A percentile compares a stretch with the other conserved stretches of the same genome.
These are phyloP conservation scores for Anthoscopus minutus DNA, from an alignment of 2,113 vertebrate species.

Conservation along the genomic window DNA sequence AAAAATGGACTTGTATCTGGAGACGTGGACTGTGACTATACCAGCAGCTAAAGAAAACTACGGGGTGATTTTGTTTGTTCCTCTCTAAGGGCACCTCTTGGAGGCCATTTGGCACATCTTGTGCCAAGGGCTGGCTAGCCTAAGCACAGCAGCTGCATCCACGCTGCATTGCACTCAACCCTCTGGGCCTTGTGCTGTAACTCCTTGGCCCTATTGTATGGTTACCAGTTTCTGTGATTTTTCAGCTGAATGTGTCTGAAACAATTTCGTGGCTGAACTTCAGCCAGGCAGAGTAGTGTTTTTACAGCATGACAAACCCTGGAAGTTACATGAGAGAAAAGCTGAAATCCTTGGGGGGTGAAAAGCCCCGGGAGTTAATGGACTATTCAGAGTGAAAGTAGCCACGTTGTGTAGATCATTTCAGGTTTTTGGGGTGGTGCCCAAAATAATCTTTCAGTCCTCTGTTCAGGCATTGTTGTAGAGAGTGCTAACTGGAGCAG, in stretches of 20 bases:
- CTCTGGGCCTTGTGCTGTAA: background rate
- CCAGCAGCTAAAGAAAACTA: background rate
- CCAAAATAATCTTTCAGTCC: background rate
- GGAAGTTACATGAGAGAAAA: background rate
- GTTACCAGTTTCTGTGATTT: background rate
- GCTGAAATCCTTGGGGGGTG: background rate
- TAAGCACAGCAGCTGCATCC: background rate
- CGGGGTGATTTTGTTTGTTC: background rate
- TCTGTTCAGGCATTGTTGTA: background rate
- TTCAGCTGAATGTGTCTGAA: background rate
- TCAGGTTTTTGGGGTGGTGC: background rate
- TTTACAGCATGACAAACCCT: background rate
- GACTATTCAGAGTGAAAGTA: background rate
- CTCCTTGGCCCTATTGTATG: background rate
- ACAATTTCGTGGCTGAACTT: background rate
- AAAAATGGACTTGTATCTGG: background rate
- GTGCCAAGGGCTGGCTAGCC: background rate
- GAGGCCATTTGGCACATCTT: background rate
- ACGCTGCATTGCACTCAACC: rapidly evolving
- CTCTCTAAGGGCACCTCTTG: background rate
- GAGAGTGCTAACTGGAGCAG: background rate
- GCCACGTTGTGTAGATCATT: background rate
- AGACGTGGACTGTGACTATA: background rate
- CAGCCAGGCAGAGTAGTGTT: background rate
- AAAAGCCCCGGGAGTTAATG: background rate